Base-by-base conservation (phyloP, 2,113 vertebrate genomes). In the Strix aluco region DNA sequence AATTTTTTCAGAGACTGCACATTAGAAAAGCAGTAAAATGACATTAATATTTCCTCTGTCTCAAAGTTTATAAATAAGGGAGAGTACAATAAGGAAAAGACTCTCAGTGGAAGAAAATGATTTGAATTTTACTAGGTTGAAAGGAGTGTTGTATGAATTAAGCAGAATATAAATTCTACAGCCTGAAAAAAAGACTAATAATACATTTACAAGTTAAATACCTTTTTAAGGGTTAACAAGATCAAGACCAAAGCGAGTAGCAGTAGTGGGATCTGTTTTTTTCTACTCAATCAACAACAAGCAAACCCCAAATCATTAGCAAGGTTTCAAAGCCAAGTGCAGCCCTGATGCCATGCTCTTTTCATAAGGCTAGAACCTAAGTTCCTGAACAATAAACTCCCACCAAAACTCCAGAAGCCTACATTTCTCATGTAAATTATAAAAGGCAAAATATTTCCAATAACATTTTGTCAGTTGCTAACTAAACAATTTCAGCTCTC, bases 231-330 rank as follows among this genome's bases (percentile, higher is more conserved):
- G 8, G 15, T 69, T 85, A 90, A 65, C 7, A 69, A 49, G 30
- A 77, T 51, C 9, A 88, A 87, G 25, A 69, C 10, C 22, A 49
- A 61, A 57, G 6, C 4, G 40, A 44, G 20, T 12, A 82, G 10
- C 10, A 55, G 3, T n/a, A 29, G 5, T 6, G 4, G 11, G 9
- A 79, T 49, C 25, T 66, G 5, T 32, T 75, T 79, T 21, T 58
- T 94, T 86, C 8, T 7, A 61, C 2, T 4, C 1, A 4, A 30
- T 22, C 19, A 40, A 36, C 25, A 36, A 30, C 13, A 71, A 85
- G 13, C 3, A 58, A 78, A 61, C 8, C 1, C 0, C 0, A 62
- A 71, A n/a, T 26, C 5, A 34, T 36, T 22, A 65, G 1, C 0
- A 0, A 89, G 4, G 6, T 63, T 78, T 87, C 47, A 71, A 89